Evolutionary conservation across 2,888 invertebrate species (phyloP).

Genomic region (Phortica magna): DNA sequence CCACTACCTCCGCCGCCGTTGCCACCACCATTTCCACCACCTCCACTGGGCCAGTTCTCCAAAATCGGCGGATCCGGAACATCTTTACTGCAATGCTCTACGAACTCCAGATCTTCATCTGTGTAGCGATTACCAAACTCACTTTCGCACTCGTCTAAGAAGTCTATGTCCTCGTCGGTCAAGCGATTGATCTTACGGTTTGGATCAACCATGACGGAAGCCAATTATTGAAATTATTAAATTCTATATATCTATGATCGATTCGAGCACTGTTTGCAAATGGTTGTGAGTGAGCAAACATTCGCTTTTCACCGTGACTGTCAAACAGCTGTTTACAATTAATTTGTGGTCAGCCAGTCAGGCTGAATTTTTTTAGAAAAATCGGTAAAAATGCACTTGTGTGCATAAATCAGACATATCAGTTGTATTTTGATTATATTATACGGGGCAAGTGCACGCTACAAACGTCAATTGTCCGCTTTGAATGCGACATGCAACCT

Average conservation of each 20-base stretch:
- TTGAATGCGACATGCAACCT: slow-evolving; percentile 4
- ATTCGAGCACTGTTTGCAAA: no score
- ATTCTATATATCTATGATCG: not conserved
- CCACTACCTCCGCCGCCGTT: slow-evolving; percentile 43
- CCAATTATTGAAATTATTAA: not conserved
- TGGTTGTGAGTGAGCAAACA: no score
- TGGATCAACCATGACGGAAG: slow-evolving; percentile 76
- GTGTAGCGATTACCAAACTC: slow-evolving; percentile 82
- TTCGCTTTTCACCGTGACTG: not conserved
- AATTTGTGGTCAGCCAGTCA: no score
- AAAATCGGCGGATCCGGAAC: slow-evolving; percentile 81
- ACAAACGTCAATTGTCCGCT: not conserved
- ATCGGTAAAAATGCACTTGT: not conserved
- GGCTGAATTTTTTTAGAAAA: not conserved
- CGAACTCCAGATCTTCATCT: slow-evolving; percentile 82
- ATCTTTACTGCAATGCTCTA: slow-evolving; percentile 76
- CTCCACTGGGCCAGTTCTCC: slow-evolving; percentile 79
- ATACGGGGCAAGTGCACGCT: not conserved
- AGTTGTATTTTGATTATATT: not conserved
- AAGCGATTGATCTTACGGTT: slow-evolving; percentile 79
- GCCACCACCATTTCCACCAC: slow-evolving; percentile 41
- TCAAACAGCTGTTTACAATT: not conserved
- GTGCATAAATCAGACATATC: slow-evolving; percentile 22
- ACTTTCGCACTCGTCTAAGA: slow-evolving; percentile 82
- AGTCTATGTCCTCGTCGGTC: slow-evolving; percentile 81